Evolutionary conservation across 2,113 vertebrate genomes (phyloP).

Genomic region (Suricata suricatta): DNA sequence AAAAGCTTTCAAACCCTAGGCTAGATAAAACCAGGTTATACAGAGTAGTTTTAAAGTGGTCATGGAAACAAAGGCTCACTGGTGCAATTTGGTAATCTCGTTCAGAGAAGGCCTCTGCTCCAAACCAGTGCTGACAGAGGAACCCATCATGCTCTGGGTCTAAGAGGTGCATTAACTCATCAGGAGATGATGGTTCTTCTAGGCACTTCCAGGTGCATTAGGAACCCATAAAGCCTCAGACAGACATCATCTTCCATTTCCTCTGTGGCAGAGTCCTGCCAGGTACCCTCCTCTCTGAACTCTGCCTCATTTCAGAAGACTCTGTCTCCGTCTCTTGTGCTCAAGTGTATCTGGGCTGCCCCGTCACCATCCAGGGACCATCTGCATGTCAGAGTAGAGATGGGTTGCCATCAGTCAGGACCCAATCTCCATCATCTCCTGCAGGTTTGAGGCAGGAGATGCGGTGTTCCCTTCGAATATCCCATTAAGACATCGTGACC

Average conservation of each 20-base stretch:
- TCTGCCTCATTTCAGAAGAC: background rate
- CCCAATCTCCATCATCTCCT: background rate
- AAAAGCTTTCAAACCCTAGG: background rate
- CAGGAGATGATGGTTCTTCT: background rate
- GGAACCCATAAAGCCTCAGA: background rate
- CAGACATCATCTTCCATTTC: background rate
- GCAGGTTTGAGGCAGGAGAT: background rate
- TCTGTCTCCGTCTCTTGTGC: background rate
- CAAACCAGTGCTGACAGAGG: background rate
- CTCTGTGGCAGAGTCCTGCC: background rate
- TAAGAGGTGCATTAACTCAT: background rate
- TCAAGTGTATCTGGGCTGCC: too few relatives aligned
- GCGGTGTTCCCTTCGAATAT: background rate
- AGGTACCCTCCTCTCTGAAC: background rate
- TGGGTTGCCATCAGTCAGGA: background rate
- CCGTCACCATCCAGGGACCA: background rate
- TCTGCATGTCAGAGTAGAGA: fast-evolving
- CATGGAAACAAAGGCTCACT: background rate
- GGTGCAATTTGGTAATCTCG: background rate
- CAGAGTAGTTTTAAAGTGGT: background rate
- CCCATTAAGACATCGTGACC: background rate
- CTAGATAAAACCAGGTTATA: background rate
- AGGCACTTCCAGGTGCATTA: background rate
- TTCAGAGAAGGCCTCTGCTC: background rate
- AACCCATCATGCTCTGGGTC: background rate